Percentiles rank a stretch among this genome's conserved stretches.
These are phyloP conservation scores for Fringilla coelebs DNA, from an alignment of 2,797 vertebrate species.

Conservation along the genomic window DNA sequence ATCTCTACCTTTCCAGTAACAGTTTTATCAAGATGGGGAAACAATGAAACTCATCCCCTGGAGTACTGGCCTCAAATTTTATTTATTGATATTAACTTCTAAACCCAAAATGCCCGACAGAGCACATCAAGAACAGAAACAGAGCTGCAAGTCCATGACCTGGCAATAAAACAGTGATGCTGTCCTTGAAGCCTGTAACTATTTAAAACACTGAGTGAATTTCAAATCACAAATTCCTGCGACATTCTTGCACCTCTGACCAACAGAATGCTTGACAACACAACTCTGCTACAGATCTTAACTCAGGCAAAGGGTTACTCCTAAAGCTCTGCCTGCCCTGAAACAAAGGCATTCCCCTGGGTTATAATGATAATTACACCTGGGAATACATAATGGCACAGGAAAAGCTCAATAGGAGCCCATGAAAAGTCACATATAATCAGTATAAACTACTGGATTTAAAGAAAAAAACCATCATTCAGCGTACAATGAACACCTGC, in stretches of 20 bases:
- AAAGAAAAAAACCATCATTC: background rate
- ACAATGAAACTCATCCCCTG: background rate
- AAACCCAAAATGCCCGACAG: background rate
- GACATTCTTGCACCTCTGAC: background rate
- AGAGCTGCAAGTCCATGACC: background rate
- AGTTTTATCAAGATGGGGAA: background rate
- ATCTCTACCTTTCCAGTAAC: background rate
- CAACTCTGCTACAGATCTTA: background rate
- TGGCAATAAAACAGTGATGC: background rate
- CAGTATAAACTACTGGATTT: background rate
- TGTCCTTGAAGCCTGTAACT: background rate
- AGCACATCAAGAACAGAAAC: accelerated
- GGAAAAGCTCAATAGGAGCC: background rate
- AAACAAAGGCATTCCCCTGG: background rate
- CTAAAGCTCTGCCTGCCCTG: background rate
- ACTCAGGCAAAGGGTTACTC: background rate
- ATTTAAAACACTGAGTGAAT: background rate
- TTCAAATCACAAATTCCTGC: background rate
- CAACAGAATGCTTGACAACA: background rate
- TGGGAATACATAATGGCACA: background rate
- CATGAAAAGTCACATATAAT: background rate
- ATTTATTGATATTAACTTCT: background rate
- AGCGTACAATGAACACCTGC: background rate
- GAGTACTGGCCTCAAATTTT: background rate
- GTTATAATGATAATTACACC: background rate